Base-by-base conservation (phyloP, 2,888 invertebrate species). In the Amblyteles armatorius region DNA sequence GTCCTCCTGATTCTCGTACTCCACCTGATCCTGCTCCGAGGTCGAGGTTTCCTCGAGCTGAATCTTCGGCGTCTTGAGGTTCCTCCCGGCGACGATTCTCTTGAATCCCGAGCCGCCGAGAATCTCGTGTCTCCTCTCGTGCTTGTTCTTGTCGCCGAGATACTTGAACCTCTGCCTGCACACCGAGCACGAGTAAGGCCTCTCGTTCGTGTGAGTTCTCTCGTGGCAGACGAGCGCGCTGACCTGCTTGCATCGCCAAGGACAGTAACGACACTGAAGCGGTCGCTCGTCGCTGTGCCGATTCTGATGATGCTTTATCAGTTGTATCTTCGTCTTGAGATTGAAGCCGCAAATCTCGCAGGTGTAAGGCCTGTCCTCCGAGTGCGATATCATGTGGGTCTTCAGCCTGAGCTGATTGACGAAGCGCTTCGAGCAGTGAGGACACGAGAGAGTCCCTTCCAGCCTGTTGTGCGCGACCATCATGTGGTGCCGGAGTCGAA, bases 151-250 rank as follows among this genome's bases (percentile, higher is more conserved):
- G 57, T 94, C 94, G 0, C 94, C 94, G 9, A 94, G 90, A 77
- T 94, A 94, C 76, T 94, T 94, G 77, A 94, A 94, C 22, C 92
- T 88, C 80, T 94, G 94, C 40, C 91, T 89, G 60, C 94, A 94
- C 1, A 93, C 93, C 6, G 91, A 92, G 74, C 94, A 94, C 9
- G 92, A 90, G 81, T 94, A 94, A 0, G 94, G 94, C 9, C 94
- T 88, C 76, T 94, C 94, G 69, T 94, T 94, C 1, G 94, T 94
- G 79, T 94, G 94, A 0, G 94, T 94, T 67, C 94, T 91, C 82
- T 94, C 94, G 57, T 94, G 94, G 29, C 94, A 94, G n/a, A 94
- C 94, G 4, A 94, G 89, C 0, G 94, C 94, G 57, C 94, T 93
- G 5, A 94, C 93, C 88, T 94, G 94, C 71, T 94, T 94, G 76